Percentiles rank a stretch among this genome's conserved stretches.
Conservation (phyloP, 2,888 invertebrate species). For the Cecidostiba fungosa region DNA sequence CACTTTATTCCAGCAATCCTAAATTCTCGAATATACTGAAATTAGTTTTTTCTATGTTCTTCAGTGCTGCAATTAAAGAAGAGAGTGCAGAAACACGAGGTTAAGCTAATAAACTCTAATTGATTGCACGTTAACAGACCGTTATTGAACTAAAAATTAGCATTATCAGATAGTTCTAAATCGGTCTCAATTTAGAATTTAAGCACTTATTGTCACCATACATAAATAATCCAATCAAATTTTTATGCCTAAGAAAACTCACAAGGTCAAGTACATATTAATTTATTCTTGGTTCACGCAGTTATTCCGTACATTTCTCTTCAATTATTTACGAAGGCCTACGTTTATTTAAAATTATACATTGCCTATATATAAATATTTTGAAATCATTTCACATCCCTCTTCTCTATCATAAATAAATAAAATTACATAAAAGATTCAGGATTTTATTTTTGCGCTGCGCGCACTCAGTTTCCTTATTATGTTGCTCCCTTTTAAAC, state of each 20-base stretch:
- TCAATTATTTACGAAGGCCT: no score
- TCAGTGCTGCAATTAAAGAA: neutral
- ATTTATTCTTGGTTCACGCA: neutral
- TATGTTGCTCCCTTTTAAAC: no score
- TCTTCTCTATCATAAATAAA: no score
- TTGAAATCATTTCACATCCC: no score
- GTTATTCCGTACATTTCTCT: neutral
- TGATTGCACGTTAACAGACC: slow-evolving; percentile 24
- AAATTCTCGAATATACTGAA: neutral
- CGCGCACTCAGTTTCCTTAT: no score
- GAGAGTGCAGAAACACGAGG: slow-evolving; percentile 4
- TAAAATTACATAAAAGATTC: no score
- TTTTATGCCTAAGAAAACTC: neutral
- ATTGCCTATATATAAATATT: no score
- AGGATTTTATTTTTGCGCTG: no score
- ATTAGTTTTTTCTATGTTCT: slow-evolving; percentile 3
- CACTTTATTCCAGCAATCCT: no score
- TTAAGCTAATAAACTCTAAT: slow-evolving; percentile 41
- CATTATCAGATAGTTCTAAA: neutral
- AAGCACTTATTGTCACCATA: slow-evolving; percentile 5
- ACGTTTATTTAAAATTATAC: neutral
- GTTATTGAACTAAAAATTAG: slow-evolving; percentile 22
- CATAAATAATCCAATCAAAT: neutral
- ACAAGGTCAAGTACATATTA: neutral
- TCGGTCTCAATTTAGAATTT: neutral